A percentile compares a stretch with the other conserved stretches of the same genome.
phyloP scores from a whole-genome alignment of 1,140 invertebrate genomes.

The Spodoptera frugiperda region DNA sequence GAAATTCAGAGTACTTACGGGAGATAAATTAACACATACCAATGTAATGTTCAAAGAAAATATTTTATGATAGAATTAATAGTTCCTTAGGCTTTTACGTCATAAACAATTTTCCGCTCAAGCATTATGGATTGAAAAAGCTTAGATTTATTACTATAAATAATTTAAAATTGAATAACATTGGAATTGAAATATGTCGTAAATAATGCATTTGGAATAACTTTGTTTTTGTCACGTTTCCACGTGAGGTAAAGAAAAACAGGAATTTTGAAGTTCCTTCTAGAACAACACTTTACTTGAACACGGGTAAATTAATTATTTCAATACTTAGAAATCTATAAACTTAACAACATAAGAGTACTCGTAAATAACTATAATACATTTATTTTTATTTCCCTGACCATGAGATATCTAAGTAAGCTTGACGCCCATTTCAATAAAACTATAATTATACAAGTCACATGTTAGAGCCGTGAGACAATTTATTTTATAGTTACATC shows the following conservation, averaged over 20 bases:
- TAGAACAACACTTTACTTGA: too few species aligned
- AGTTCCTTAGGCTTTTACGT: too few species aligned
- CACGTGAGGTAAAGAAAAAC: not conserved
- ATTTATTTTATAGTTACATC: constrained; percentile 49
- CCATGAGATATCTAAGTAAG: constrained; percentile 23
- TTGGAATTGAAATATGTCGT: constrained; percentile 24
- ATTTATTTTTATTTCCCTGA: constrained; percentile 38
- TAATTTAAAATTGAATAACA: constrained; percentile 13
- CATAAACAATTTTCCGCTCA: too few species aligned
- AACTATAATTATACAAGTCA: constrained; percentile 37
- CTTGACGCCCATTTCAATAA: constrained; percentile 25
- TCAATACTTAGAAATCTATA: not conserved
- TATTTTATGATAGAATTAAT: too few species aligned
- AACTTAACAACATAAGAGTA: not conserved
- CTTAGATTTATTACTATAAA: not conserved
- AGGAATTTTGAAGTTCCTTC: too few species aligned
- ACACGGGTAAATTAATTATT: not conserved
- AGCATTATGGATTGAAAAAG: too few species aligned
- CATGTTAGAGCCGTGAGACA: constrained; percentile 39
- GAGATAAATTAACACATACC: too few species aligned
- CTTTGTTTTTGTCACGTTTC: constrained; percentile 7
- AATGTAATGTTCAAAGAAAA: too few species aligned
- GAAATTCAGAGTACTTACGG: too few species aligned
- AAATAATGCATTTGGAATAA: constrained; percentile 35
- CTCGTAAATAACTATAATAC: constrained; percentile 1